Percentiles rank a stretch among this genome's conserved stretches.
These are phyloP conservation scores for Aix galericulata DNA, from an alignment of 2,113 vertebrate species.

Conservation along the genomic window DNA sequence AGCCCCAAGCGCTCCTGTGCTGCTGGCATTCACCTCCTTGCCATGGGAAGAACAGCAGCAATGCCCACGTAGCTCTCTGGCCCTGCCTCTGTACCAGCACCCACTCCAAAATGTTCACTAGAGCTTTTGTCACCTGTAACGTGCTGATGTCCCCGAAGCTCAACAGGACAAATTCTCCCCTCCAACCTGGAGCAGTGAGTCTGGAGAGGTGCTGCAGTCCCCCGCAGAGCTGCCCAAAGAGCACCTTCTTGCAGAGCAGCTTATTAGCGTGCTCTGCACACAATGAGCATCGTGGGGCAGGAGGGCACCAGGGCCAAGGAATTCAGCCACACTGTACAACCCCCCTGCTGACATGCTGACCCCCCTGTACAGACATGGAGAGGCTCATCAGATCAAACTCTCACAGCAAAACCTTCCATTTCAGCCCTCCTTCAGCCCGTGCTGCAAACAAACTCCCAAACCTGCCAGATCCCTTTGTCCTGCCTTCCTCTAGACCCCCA, in stretches of 20 bases:
- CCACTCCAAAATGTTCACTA: fast-evolving
- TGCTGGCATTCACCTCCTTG: fast-evolving
- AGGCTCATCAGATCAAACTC: background rate
- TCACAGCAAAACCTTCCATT: background rate
- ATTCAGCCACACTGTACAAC: background rate
- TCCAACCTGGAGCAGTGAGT: background rate
- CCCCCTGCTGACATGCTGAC: background rate
- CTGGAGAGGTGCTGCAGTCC: too few relatives aligned
- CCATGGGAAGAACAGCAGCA: background rate
- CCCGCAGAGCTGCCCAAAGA: background rate
- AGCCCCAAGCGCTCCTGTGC: background rate
- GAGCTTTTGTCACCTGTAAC: background rate
- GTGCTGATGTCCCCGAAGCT: background rate
- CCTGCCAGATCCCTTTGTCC: fast-evolving
- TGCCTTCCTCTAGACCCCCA: fast-evolving
- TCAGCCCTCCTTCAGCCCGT: background rate
- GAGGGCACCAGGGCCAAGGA: background rate
- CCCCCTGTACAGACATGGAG: background rate
- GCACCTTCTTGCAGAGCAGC: background rate
- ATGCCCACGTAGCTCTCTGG: background rate
- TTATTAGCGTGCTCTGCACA: background rate
- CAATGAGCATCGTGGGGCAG: background rate
- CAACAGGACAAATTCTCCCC: background rate
- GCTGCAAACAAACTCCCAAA: background rate
- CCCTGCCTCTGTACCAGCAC: background rate